These are phyloP conservation scores for Bombus impatiens DNA, from an alignment of 1,140 invertebrate genomes.

Conservation along the genomic window DNA sequence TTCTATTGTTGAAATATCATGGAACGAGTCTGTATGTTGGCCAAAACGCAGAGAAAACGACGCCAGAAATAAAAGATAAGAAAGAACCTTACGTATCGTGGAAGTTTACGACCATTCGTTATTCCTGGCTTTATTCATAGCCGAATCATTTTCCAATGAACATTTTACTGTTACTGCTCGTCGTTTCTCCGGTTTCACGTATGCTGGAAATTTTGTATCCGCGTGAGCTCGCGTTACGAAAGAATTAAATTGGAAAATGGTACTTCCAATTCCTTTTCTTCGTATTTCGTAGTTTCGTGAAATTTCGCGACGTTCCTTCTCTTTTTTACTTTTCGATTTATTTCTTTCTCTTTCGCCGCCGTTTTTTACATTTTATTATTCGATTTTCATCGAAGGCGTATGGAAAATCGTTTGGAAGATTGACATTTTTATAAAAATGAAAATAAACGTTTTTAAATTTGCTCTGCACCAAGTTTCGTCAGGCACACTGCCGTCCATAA, in stretches of 20 bases:
- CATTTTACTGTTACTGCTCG: background rate
- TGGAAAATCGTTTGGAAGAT: background rate
- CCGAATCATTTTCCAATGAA: background rate
- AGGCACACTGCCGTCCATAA: no score
- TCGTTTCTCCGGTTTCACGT: background rate
- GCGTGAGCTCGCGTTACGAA: background rate
- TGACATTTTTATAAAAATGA: background rate
- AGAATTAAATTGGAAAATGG: background rate
- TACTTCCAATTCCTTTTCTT: no score
- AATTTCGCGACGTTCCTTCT: no score
- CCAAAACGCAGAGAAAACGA: background rate
- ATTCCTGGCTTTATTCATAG: background rate
- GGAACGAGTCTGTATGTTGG: background rate
- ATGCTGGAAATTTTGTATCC: background rate
- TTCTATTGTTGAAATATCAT: background rate
- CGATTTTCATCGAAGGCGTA: no score
- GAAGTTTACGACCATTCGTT: background rate
- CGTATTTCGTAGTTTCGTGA: no score
- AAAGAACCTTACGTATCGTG: background rate
- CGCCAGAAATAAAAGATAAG: background rate
- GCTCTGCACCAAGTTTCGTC: background rate
- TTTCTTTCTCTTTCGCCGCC: accelerated
- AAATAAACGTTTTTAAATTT: background rate
- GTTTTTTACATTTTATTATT: no score
- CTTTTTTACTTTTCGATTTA: background rate